Conservation (phyloP, 92 coral and sea anemone genomes). For the Zoanthus solanderi region DNA sequence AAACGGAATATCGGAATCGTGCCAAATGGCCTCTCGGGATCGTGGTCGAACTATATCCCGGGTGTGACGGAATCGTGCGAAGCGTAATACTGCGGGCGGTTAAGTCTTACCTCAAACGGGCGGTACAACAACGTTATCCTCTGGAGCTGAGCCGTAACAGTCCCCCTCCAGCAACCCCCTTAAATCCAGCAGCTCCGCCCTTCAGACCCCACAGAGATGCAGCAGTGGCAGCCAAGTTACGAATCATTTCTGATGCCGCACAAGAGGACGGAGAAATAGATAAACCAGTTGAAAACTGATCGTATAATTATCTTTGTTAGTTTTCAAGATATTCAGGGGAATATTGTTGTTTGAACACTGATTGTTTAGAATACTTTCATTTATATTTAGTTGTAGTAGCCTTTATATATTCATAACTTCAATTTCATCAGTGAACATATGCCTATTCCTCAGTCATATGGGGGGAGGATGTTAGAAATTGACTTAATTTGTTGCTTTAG, state of each 20-base stretch:
- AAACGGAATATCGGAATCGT: slow-evolving; percentile 19
- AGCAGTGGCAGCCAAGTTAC: neutral
- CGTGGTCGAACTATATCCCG: slow-evolving; percentile 13
- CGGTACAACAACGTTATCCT: slow-evolving; percentile 11
- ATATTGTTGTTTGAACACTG: slow-evolving; percentile 14
- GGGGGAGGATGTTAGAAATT: neutral
- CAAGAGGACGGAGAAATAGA: neutral
- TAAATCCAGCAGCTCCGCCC: slow-evolving; percentile 13
- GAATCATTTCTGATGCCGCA: slow-evolving; percentile 13
- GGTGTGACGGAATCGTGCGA: slow-evolving; percentile 37
- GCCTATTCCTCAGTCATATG: slow-evolving; percentile 8
- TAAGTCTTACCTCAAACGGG: neutral
- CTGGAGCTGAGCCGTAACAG: slow-evolving; percentile 28
- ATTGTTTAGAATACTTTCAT: neutral
- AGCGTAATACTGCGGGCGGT: slow-evolving; percentile 28
- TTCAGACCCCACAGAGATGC: slow-evolving; percentile 24
- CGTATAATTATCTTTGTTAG: neutral
- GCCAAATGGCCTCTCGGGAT: slow-evolving; percentile 28
- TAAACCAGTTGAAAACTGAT: neutral
- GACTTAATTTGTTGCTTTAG: neutral
- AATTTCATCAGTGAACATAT: neutral
- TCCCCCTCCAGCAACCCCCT: neutral
- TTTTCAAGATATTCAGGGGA: neutral
- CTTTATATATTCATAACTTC: neutral
- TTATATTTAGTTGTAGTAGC: neutral